Evolutionary conservation across 2,113 vertebrate species (phyloP), one percentile per base, ranked within the genome.

Genomic region (Psilopsiagon aurifrons): DNA sequence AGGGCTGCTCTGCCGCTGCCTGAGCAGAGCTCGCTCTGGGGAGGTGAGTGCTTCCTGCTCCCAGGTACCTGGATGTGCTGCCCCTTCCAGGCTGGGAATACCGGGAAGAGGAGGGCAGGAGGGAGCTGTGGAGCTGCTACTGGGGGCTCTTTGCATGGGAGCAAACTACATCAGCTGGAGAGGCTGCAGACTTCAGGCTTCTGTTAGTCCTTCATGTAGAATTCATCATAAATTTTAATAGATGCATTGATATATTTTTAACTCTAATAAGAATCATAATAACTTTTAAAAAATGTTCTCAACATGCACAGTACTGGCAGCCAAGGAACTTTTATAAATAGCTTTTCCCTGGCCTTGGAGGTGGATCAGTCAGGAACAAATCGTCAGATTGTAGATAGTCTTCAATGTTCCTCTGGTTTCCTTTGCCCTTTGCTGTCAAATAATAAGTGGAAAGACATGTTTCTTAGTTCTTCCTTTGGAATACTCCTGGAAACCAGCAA

Each of bases 331-430:
- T 60, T 39, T 47, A 62, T 90, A 92, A 95, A 76, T 69, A 82
- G 28, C 57, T n/a, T 83, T 86, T 91, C 91, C 35, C 18, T 60
- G 43, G n/a, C 54, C 16, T 77, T 79, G 33, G 7, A 57, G 63
- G 24, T 95, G 83, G 73, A 74, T 90, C 79, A 90, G 68, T 82
- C 67, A 47, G 79, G 66, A 93, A 93, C 73, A 85, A 91, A 90
- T 93, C 47, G 80, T 7, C 41, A 79, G 63, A 41, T 66, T 76
- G 59, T 77, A 92, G 91, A 76, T 67, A 88, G 29, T 66, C 43
- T 76, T 88, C 52, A 49, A 37, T 87, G 74, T 68, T 92, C 43
- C 13, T 87, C 47, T 70, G 64, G 64, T 84, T 88, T 86, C 35
- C 64, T 81, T 71, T 87, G 70, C 49, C n/a, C 87, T 91, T 59